These are phyloP conservation scores for Bembecia ichneumoniformis DNA, from an alignment of 2,888 invertebrate species.

Conservation along the genomic window DNA sequence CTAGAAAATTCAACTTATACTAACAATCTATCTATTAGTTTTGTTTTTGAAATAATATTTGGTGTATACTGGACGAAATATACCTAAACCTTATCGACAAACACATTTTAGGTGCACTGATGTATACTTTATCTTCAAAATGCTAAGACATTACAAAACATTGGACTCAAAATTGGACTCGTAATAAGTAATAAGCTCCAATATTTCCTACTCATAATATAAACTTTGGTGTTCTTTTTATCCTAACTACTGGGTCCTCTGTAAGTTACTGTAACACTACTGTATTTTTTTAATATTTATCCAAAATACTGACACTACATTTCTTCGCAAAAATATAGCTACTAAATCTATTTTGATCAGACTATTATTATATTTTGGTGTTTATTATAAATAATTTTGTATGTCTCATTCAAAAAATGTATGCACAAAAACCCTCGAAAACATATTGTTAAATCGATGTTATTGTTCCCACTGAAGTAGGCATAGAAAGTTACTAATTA, in stretches of 20 bases:
- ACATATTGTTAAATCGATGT: slow-evolving; percentile 50
- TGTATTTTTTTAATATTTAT: slow-evolving; percentile 39
- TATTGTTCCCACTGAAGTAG: slow-evolving; percentile 45
- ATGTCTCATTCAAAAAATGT: slow-evolving; percentile 15
- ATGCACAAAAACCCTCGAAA: slow-evolving; percentile 40
- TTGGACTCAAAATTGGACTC: slow-evolving; percentile 18
- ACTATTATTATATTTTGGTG: slow-evolving; percentile 32
- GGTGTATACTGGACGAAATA: slow-evolving; percentile 43
- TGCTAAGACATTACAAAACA: slow-evolving; percentile 12
- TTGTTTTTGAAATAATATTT: slow-evolving; percentile 1
- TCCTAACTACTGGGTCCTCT: slow-evolving; percentile 61
- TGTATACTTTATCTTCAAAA: slow-evolving; percentile 15
- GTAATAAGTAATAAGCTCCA: slow-evolving; percentile 56
- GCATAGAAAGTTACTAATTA: slow-evolving; percentile 16
- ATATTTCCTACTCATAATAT: slow-evolving; percentile 37
- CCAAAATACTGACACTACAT: slow-evolving; percentile 64
- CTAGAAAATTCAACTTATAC: not conserved
- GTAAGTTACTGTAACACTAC: slow-evolving; percentile 38
- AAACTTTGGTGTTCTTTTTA: slow-evolving; percentile 62
- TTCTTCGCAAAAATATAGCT: slow-evolving; percentile 59
- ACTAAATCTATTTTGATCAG: slow-evolving; percentile 48
- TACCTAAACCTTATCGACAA: slow-evolving; percentile 42
- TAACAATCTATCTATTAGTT: not conserved
- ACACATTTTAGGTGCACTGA: slow-evolving; percentile 22
- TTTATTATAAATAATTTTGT: slow-evolving; percentile 27